Base-by-base conservation (phyloP, 2,888 invertebrate genomes). In the Trichacis sp. region DNA sequence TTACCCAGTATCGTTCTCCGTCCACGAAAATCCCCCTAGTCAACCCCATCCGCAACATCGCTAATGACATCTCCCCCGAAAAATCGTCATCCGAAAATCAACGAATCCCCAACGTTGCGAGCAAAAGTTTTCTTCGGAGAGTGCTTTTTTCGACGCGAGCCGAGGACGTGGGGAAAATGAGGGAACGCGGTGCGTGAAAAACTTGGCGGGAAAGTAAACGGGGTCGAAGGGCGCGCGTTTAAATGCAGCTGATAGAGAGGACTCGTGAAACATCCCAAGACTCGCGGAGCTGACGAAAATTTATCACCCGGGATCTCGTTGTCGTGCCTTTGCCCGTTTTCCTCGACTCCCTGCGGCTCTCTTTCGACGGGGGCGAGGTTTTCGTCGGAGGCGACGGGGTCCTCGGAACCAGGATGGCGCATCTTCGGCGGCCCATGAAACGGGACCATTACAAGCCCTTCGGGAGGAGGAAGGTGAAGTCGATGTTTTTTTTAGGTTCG, bases 391-490 rank as follows among this genome's bases (percentile, higher is more conserved):
- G n/a, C n/a, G n/a, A n/a, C n/a, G n/a, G n/a, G n/a, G n/a, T n/a
- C 20, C 18, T 46, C 1, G 18, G 42, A 36, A 47, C 50, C 20
- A 71, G 43, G 53, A 84, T 84, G 84, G 82, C 84, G 46, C 79
- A 83, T 65, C 61, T 83, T 65, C 75, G 80, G 46, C 76, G 80
- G 43, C 81, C 82, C 9, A 70, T 72, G 71, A 80, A 75, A 50
- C 75, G 79, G 46, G 81, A 81, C 51, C 79, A 77, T 52, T 84
- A 84, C 73, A 84, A 83, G 63, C 78, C 84, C 49, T 84, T 83
- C 54, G 84, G 84, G 64, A 75, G 75, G 50, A 81, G 84, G 69
- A 81, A 82, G 84, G 84, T 84, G 79, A 79, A n/a, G n/a, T 9
- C n/a, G n/a, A n/a, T n/a, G n/a, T n/a, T n/a, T n/a, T n/a, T n/a